phyloP scores from a whole-genome alignment of 1,140 invertebrate species.

The Caenorhabditis briggsae region DNA sequence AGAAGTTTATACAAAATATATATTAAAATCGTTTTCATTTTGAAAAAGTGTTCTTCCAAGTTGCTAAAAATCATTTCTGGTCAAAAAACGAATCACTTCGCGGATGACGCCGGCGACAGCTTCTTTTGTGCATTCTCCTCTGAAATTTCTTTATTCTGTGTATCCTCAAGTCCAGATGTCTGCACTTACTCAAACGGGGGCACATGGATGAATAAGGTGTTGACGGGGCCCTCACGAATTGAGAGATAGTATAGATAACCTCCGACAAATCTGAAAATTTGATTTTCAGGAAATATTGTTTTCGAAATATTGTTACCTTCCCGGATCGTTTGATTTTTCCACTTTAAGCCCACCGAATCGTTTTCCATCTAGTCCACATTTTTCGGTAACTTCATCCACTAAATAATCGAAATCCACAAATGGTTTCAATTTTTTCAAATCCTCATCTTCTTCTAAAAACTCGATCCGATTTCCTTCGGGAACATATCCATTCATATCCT shows the following conservation, averaged over 20 bases:
- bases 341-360: background rate
- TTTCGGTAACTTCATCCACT: background rate
- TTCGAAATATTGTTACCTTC: background rate
- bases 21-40: no score
- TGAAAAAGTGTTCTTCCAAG: background rate
- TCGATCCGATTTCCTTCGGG: background rate
- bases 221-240: background rate
- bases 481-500: background rate
- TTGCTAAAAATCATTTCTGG: background rate
- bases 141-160: background rate
- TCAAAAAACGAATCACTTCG: background rate
- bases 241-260: background rate
- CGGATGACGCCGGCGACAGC: slow-evolving; percentile 8
- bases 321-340: background rate
- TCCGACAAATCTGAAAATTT: slow-evolving; percentile 7
- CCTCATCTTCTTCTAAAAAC: background rate
- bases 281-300: background rate
- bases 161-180: background rate
- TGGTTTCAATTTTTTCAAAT: background rate
- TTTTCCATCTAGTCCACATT: slow-evolving; percentile 4
- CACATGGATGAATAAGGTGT: background rate
- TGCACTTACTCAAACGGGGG: background rate
- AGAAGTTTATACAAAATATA: no score
- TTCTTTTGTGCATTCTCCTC: slow-evolving; percentile 29
- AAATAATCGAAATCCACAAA: slow-evolving; percentile 13